These are phyloP conservation scores for Hydrozoanthus tunicans DNA, from an alignment of 64 coral and sea anemone genomes.

Conservation along the genomic window DNA sequence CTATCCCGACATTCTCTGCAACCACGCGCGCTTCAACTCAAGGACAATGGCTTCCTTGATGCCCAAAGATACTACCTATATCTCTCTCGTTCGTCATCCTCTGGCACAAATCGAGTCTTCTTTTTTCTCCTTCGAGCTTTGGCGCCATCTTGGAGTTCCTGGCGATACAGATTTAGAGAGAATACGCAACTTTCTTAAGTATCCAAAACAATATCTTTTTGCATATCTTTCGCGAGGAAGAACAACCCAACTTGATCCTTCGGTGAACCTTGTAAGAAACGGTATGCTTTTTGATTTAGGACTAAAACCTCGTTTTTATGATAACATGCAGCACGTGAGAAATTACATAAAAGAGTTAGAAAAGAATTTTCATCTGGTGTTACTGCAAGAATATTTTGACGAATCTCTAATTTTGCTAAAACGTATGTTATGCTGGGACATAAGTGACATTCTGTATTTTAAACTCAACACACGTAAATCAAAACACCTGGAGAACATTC, in stretches of 20 bases:
- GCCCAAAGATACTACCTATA: slow-evolving; percentile 62
- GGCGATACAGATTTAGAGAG: slow-evolving; percentile 5
- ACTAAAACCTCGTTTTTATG: slow-evolving; percentile 46
- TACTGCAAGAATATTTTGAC: slow-evolving; percentile 58
- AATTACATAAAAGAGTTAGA: slow-evolving; percentile 31
- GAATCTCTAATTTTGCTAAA: slow-evolving; percentile 56
- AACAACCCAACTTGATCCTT: not conserved
- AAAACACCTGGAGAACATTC: not conserved
- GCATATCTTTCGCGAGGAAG: slow-evolving; percentile 26
- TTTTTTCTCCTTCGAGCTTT: slow-evolving; percentile 21
- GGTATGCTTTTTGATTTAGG: slow-evolving; percentile 62
- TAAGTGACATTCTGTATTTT: slow-evolving; percentile 45
- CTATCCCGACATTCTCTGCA: slow-evolving; percentile 63
- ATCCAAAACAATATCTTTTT: slow-evolving; percentile 29
- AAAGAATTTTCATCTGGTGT: slow-evolving; percentile 31
- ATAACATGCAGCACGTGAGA: not conserved
- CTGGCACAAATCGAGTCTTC: slow-evolving; percentile 53
- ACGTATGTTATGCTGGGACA: slow-evolving; percentile 57
- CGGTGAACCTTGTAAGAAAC: slow-evolving; percentile 42
- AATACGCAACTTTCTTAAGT: slow-evolving; percentile 31
- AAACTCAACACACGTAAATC: slow-evolving; percentile 28
- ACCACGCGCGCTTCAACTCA: slow-evolving; percentile 68
- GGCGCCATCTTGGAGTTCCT: slow-evolving; percentile 25
- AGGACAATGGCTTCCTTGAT: slow-evolving; percentile 48
- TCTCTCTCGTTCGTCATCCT: slow-evolving; percentile 69